Conservation (phyloP, 2,888 invertebrate genomes). For the Cryptus armator region DNA sequence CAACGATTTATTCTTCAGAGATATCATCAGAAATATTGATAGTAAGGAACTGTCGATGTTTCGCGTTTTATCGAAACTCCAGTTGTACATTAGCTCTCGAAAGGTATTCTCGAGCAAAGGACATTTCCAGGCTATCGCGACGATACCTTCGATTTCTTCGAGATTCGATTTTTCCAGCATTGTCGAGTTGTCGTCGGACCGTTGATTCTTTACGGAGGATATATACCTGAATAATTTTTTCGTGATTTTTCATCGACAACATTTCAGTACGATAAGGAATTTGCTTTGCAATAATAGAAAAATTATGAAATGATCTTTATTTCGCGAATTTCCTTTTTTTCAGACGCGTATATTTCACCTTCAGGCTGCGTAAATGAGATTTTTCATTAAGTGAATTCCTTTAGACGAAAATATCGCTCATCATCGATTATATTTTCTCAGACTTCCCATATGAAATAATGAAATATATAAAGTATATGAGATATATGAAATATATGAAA, state of each 20-base stretch:
- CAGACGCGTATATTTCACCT: too few species aligned
- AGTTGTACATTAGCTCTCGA: slow-evolving; percentile 86
- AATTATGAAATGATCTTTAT: too few species aligned
- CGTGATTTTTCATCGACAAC: neutral
- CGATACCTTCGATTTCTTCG: slow-evolving; percentile 85
- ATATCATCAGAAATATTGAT: slow-evolving; percentile 86
- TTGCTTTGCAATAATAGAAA: neutral
- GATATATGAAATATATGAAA: too few species aligned
- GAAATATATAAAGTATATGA: too few species aligned
- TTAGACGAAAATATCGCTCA: too few species aligned
- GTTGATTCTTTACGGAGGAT: neutral
- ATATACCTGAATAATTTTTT: slow-evolving; percentile 1
- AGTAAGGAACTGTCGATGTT: slow-evolving; percentile 85
- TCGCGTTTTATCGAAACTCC: slow-evolving; percentile 86
- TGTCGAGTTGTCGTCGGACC: neutral
- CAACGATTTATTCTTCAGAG: slow-evolving; percentile 34
- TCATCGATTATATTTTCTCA: too few species aligned
- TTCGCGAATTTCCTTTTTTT: too few species aligned
- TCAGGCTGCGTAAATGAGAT: too few species aligned
- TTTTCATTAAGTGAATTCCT: too few species aligned
- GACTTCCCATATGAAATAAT: too few species aligned
- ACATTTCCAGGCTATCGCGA: slow-evolving; percentile 87
- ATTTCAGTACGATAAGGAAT: neutral
- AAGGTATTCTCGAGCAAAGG: slow-evolving; percentile 86
- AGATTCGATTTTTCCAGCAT: slow-evolving; percentile 79